These are phyloP conservation scores for Spilogale gracilis DNA, from an alignment of 2,113 vertebrate genomes.

Conservation along the genomic window DNA sequence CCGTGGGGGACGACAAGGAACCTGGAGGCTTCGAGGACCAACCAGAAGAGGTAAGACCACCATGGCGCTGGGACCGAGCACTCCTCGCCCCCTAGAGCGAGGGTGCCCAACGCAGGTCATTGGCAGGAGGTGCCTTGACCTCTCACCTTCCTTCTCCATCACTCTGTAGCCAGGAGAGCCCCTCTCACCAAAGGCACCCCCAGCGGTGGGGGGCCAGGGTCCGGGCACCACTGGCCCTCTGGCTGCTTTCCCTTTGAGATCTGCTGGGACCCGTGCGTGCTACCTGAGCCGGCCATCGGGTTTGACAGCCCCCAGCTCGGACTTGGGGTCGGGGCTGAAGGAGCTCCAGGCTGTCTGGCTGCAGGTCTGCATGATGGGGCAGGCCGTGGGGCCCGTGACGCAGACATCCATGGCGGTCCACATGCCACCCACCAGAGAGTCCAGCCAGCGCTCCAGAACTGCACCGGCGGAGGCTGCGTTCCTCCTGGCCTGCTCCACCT, in stretches of 20 bases:
- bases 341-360: slow-evolving; percentile 97
- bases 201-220: not conserved
- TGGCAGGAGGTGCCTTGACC: not conserved
- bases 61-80: not conserved
- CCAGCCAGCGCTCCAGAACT: slow-evolving; percentile 94
- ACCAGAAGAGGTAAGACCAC: slow-evolving; percentile 47
- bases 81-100: not conserved
- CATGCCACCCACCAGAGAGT: slow-evolving; percentile 91
- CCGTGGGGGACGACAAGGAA: not conserved
- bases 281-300: slow-evolving; percentile 97
- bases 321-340: slow-evolving; percentile 97
- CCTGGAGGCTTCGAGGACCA: not conserved
- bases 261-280: slow-evolving; percentile 79
- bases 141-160: not conserved
- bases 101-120: not conserved
- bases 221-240: not conserved
- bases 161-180: not conserved
- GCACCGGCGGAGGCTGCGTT: slow-evolving; percentile 91
- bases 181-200: not conserved
- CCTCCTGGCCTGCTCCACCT: slow-evolving; percentile 92
- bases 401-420: slow-evolving; percentile 97
- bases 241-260: slow-evolving; percentile 84
- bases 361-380: slow-evolving; percentile 95
- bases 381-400: slow-evolving; percentile 90
- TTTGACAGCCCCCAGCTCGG: slow-evolving; percentile 92